Conservation (phyloP, 2,797 vertebrate genomes). For the Peromyscus nudipes region DNA sequence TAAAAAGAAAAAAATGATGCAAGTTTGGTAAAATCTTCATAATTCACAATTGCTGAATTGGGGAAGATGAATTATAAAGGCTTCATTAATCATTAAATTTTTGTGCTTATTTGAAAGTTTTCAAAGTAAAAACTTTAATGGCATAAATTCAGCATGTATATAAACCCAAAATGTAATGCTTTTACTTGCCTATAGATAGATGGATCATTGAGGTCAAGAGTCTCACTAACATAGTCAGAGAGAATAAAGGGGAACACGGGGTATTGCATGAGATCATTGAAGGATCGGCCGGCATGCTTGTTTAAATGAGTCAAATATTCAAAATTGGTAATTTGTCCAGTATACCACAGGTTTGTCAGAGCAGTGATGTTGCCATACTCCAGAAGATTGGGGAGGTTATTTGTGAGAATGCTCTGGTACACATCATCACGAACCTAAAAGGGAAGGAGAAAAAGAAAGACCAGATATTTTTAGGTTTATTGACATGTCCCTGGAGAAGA, state of each 20-base stretch:
- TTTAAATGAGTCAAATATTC: constrained; percentile 99
- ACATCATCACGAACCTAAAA: constrained; percentile 96
- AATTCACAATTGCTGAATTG: neutral
- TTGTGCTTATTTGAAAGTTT: constrained; percentile 19
- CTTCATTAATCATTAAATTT: neutral
- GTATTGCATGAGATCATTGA: constrained; percentile 99
- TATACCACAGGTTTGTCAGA: constrained; percentile 97
- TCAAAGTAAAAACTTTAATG: neutral
- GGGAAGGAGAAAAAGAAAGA: constrained; percentile 10
- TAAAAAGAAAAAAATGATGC: neutral
- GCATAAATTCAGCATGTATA: neutral
- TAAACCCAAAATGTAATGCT: constrained; percentile 1
- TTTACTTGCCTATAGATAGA: constrained; percentile 93
- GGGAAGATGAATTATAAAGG: neutral
- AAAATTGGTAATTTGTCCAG: constrained; percentile 98
- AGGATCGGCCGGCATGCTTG: constrained; percentile 99
- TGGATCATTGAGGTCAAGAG: constrained; percentile 94
- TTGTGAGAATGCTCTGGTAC: constrained; percentile 97
- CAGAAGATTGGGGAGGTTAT: constrained; percentile 97
- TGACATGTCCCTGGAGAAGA: constrained; percentile 9
- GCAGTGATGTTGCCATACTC: constrained; percentile 98
- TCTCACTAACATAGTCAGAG: constrained; percentile 95
- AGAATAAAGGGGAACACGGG: constrained; percentile 99
- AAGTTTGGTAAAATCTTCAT: constrained; percentile 20
- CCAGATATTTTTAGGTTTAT: neutral